phyloP scores from a whole-genome alignment of 2,888 invertebrate species.

The Sialis lutaria region DNA sequence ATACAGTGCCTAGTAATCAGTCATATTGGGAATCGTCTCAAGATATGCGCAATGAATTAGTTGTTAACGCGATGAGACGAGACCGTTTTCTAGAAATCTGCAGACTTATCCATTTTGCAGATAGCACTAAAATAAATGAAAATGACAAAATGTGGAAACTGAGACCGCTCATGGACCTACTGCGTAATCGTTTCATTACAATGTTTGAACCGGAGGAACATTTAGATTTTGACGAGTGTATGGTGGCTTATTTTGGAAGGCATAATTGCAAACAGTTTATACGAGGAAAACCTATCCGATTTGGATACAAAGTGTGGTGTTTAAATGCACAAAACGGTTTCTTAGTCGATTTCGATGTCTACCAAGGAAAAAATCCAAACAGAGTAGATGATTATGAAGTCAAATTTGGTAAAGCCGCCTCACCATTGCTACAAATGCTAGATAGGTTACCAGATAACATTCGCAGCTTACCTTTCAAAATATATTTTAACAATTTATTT shows the following conservation, averaged over 20 bases:
- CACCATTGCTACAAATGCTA: not conserved
- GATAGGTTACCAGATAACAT: not conserved
- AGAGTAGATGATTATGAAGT: not conserved
- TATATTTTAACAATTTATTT: not conserved
- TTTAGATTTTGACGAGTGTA: not conserved
- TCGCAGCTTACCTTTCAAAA: not conserved
- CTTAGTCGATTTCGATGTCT: not conserved
- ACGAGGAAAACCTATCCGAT: not conserved
- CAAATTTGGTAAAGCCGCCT: not conserved
- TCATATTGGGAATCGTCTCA: slow-evolving; percentile 9
- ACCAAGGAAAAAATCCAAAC: not conserved
- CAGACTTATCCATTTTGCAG: slow-evolving; percentile 9
- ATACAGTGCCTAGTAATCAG: slow-evolving; percentile 8
- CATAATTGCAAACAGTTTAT: not conserved
- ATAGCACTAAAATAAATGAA: slow-evolving; percentile 7
- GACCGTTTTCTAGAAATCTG: slow-evolving; percentile 10
- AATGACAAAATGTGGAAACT: slow-evolving; percentile 11
- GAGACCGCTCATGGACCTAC: slow-evolving; percentile 6
- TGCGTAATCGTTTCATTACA: slow-evolving; percentile 1
- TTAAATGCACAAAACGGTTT: too few species aligned
- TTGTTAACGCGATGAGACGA: slow-evolving; percentile 10
- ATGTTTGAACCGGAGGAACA: not conserved
- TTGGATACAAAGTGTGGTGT: not conserved
- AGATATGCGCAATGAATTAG: slow-evolving; percentile 8
- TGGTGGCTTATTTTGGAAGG: not conserved